A percentile compares a stretch with the other conserved stretches of the same genome.
Evolutionary conservation across 2,797 vertebrate species (phyloP).

Genomic region (Cuniculus paca): DNA sequence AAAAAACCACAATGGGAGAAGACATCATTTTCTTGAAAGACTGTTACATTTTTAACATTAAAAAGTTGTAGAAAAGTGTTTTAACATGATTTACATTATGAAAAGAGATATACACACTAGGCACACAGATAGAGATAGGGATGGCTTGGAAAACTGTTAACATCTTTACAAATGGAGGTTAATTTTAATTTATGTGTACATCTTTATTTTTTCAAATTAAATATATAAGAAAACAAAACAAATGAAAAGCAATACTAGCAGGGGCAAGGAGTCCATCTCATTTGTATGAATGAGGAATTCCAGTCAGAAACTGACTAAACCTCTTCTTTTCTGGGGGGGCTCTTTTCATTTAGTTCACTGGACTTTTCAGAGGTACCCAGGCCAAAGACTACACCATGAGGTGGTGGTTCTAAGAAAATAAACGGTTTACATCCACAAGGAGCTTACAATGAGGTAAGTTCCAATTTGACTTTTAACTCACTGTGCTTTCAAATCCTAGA

Average conservation of each 20-base stretch:
- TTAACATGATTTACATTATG: neutral
- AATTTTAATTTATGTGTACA: neutral
- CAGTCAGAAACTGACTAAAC: no score
- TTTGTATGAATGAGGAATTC: neutral
- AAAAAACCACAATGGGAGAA: neutral
- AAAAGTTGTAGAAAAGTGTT: neutral
- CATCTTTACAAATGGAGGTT: neutral
- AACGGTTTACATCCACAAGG: no score
- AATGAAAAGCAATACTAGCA: neutral
- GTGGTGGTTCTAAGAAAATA: no score
- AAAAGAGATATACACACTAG: neutral
- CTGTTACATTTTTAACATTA: neutral
- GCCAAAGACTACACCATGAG: no score
- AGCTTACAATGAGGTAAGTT: no score
- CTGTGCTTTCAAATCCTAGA: no score
- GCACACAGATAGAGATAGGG: neutral
- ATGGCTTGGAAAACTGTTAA: neutral
- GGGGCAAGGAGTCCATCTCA: neutral
- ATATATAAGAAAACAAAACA: neutral
- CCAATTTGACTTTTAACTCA: no score
- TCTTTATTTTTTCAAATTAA: conserved; percentile 9
- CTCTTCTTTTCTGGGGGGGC: no score
- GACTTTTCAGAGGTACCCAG: no score
- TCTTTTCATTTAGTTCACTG: no score
- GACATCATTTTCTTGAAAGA: neutral